These are phyloP conservation scores for Leptinotarsa juncta DNA, from an alignment of 2,888 invertebrate species.

Conservation along the genomic window DNA sequence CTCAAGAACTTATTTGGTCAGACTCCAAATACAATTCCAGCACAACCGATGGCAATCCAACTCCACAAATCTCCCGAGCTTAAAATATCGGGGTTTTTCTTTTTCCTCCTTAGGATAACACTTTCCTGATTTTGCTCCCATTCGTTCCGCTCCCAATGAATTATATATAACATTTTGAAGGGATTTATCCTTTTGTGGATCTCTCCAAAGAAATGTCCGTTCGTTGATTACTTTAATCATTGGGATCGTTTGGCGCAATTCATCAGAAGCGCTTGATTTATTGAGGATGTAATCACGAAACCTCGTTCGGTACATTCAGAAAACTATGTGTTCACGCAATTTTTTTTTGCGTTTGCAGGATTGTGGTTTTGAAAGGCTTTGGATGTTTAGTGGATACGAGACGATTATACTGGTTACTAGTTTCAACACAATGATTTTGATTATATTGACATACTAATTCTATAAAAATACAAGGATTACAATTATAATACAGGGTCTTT, in stretches of 20 bases:
- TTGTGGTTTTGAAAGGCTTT: not conserved
- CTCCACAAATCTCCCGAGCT: conserved; percentile 44
- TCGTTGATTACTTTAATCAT: conserved; percentile 67
- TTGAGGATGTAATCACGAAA: conserved; percentile 43
- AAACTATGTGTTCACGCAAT: not conserved
- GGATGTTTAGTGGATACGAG: not conserved
- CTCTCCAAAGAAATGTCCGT: conserved; percentile 46
- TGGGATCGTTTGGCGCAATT: conserved; percentile 66
- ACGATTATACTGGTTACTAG: not conserved
- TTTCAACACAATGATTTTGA: no score
- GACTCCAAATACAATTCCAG: conserved; percentile 25
- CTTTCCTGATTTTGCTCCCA: conserved; percentile 57
- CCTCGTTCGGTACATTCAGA: not conserved
- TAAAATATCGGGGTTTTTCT: conserved; percentile 44
- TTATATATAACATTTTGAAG: conserved; percentile 65
- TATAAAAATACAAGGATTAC: no score
- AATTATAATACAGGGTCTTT: no score
- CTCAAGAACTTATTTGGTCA: conserved; percentile 3
- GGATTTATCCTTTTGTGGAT: conserved; percentile 61
- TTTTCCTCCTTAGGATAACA: conserved; percentile 48
- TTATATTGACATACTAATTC: no score
- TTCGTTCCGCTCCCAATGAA: conserved; percentile 62
- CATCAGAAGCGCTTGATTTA: conserved; percentile 64
- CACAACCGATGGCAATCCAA: conserved; percentile 36
- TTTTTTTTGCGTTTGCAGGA: not conserved